Evolutionary conservation across 1,140 invertebrate genomes (phyloP), one percentile per base, ranked within the genome.

Genomic region (Pseudomyrmex concolor): DNA sequence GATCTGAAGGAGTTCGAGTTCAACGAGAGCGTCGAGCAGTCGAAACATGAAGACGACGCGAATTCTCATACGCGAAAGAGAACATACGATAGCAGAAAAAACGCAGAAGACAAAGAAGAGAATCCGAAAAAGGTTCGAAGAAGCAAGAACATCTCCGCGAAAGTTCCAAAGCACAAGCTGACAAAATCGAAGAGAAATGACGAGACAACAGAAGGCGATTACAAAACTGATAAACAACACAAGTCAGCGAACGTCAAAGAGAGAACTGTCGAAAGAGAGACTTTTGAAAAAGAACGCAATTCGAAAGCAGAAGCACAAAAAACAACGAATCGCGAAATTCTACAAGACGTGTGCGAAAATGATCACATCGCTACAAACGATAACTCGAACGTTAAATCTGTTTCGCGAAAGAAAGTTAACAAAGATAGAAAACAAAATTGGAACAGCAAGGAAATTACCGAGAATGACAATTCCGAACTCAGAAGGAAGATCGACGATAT

Each of bases 401-500:
- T 15, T 25, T 48, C 60, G 5, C 57, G 17, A 25, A 68, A 12
- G 59, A 89, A 87, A 7, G 19, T 10, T 5, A 4, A 12, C n/a
- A 19, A 17, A 9, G 34, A 74, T 5, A 9, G 22, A 17, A 19
- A 84, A 34, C 59, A 80, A 72, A 9, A 72, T 15, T 17, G 57
- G 60, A 19, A 45, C n/a, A 68, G 59, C 19, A 48, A 80, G 7
- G 34, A 15, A 12, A 43, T 19, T n/a, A 34, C 67, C 62, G 80
- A 72, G 9, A 86, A 74, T 2, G 81, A 77, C 34, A 72, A 80
- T 25, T 63, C 86, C 0, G 85, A 91, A 8, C 73, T 93, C 7
- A 87, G 89, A 17, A 68, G 85, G 1, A 93, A 91, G 10, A 92
- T 93, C 13, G 89, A 91, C 34, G 90, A 90, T 0, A 92, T 92